phyloP scores from a whole-genome alignment of 2,113 vertebrate species.

The Aspidoscelis tigris region DNA sequence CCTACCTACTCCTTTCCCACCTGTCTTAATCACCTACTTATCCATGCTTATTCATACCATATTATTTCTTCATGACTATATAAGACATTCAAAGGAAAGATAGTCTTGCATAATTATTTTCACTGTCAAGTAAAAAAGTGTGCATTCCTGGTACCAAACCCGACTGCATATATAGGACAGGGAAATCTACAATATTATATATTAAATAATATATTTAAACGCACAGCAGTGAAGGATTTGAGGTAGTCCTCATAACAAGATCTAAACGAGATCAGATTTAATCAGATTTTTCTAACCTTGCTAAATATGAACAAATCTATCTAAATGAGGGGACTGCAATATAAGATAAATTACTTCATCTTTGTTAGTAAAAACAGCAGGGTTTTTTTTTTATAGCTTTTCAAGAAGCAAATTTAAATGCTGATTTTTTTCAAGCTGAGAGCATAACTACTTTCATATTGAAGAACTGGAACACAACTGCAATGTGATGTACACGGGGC shows the following conservation, averaged over 20 bases:
- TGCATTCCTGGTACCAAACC: not conserved
- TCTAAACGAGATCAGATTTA: not conserved
- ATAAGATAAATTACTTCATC: not conserved
- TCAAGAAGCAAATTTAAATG: not conserved
- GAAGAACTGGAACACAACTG: conserved; percentile 3
- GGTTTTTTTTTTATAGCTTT: not conserved
- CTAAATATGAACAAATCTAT: conserved; percentile 2
- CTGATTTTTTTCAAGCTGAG: conserved; percentile 10
- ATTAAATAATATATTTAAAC: not conserved
- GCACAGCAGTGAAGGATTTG: not conserved
- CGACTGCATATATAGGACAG: not conserved
- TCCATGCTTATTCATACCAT: not conserved
- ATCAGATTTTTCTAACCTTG: not conserved
- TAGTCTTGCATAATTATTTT: not conserved
- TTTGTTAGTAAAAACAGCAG: not conserved
- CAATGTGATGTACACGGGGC: not conserved
- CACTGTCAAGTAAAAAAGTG: not conserved
- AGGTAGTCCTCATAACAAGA: not conserved
- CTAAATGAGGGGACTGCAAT: not conserved
- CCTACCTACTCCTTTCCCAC: no score
- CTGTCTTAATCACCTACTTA: no score
- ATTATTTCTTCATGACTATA: not conserved
- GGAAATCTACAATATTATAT: not conserved
- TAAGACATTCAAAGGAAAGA: not conserved
- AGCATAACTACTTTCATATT: not conserved